Percentiles rank a stretch among this genome's conserved stretches.
Evolutionary conservation across 2,113 vertebrate species (phyloP).

Genomic region (Campylorhamphus procurvoides): DNA sequence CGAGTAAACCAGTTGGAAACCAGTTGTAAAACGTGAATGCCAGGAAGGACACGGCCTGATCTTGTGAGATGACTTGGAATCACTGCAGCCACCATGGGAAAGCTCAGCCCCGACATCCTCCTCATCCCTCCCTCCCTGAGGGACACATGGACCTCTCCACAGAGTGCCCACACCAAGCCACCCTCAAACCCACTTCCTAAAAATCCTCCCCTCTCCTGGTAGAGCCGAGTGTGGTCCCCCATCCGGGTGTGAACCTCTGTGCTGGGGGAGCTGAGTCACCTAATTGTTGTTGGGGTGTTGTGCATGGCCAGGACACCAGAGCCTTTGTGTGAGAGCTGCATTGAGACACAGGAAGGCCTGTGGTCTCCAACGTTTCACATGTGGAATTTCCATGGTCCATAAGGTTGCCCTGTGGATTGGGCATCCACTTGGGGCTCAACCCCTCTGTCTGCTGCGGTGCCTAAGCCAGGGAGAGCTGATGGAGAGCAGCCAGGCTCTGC

Average conservation of each 20-base stretch:
- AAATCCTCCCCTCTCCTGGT: not conserved
- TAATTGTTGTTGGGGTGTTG: not conserved
- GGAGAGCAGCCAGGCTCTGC: not conserved
- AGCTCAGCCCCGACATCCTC: not conserved
- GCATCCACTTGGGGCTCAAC: not conserved
- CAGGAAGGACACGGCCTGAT: rapidly evolving
- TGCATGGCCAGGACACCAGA: not conserved
- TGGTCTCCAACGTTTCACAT: not conserved
- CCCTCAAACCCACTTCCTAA: not conserved
- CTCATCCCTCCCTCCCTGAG: not conserved
- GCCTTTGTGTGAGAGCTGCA: not conserved
- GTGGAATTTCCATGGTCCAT: not conserved
- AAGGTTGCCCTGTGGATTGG: not conserved
- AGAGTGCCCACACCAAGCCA: not conserved
- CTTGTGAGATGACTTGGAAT: not conserved
- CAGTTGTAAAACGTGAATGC: not conserved
- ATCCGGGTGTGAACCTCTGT: not conserved
- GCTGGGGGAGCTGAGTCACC: not conserved
- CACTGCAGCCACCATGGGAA: not conserved
- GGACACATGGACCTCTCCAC: not conserved
- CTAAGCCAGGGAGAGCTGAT: not conserved
- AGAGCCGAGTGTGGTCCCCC: not conserved
- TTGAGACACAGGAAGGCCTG: not conserved
- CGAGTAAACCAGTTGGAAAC: not conserved
- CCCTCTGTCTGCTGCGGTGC: not conserved